Evolutionary conservation across 2,797 vertebrate genomes (phyloP), one percentile per base, ranked within the genome.

Genomic region (Leuciscus waleckii): DNA sequence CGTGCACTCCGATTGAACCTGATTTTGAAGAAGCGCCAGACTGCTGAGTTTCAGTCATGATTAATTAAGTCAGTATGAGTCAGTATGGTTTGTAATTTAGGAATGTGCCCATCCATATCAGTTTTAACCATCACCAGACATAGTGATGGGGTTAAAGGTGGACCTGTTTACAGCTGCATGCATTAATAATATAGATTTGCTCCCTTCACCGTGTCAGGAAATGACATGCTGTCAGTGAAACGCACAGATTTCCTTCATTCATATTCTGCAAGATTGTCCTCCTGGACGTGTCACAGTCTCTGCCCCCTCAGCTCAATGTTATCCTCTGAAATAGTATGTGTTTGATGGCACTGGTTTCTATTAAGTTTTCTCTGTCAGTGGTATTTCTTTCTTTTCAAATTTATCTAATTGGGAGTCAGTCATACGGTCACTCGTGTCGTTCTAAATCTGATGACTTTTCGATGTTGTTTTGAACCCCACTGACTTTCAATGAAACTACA

Each of bases 61-160:
- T 91, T 93, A 90, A 93, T 93, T 93, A 93, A 84, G 46, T 23
- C 70, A n/a, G 78, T 49, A 49, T 93, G 92, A 86, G 35, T 37
- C 65, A 67, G 79, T 54, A 63, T 29, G 58, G 65, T 46, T 29
- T 79, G 81, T 87, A 85, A 88, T 86, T 83, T 70, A n/a, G 76
- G 81, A 82, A 82, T 74, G 58, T 78, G 71, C 70, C 61, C 23
- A 79, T 85, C 68, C 74, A 58, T 83, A 75, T 84, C 75, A 63
- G 71, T 80, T 78, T 82, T 81, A 85, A 71, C 85, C 81, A 61
- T 81, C 73, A 84, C 79, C 82, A 65, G n/a, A 73, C 10, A 32
- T 8, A 32, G 14, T 41, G 49, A 39, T 39, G 58, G 17, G 79
- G 78, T 87, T 61, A 89, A 86, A 84, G 65, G 81, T 87, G 46